A percentile compares a stretch with the other conserved stretches of the same genome.
Evolutionary conservation across 2,888 invertebrate species (phyloP).

Genomic region (Cheilosia pagana): DNA sequence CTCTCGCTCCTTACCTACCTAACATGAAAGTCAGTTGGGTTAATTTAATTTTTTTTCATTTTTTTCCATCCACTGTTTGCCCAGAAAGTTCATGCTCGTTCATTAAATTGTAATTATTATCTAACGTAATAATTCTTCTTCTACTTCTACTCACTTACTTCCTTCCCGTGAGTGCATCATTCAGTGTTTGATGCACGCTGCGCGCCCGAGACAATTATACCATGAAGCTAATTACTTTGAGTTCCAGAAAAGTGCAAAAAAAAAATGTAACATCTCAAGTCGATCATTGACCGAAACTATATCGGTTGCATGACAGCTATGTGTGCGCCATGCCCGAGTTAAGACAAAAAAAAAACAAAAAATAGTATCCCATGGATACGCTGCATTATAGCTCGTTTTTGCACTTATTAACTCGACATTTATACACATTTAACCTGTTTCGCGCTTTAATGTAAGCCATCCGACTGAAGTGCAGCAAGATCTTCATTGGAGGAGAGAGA

Average conservation of each 20-base stretch:
- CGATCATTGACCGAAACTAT: constrained; percentile 76
- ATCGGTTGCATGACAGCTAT: constrained; percentile 75
- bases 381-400: constrained; percentile 70
- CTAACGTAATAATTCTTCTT: constrained; percentile 70
- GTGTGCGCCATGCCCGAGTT: constrained; percentile 58
- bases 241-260: constrained; percentile 25
- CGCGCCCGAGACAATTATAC: constrained; percentile 66
- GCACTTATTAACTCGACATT: constrained; percentile 74
- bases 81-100: constrained; percentile 77
- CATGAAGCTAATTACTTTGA: constrained; percentile 72
- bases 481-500: constrained; percentile 38
- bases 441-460: constrained; percentile 68
- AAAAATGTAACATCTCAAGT: constrained; percentile 50
- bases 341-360: constrained; percentile 31
- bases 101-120: constrained; percentile 76
- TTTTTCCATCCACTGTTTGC: constrained; percentile 37
- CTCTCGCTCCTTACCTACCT: neutral
- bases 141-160: constrained; percentile 54
- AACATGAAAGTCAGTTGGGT: constrained; percentile 4
- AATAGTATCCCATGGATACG: constrained; percentile 64
- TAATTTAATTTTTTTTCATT: constrained; percentile 9
- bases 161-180: constrained; percentile 69
- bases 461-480: constrained; percentile 15
- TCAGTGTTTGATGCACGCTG: constrained; percentile 60
- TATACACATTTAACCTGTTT: constrained; percentile 75